Percentiles rank a stretch among this genome's conserved stretches.
Evolutionary conservation across 2,888 invertebrate genomes (phyloP).

Genomic region (Hermaeophaga mercurialis): DNA sequence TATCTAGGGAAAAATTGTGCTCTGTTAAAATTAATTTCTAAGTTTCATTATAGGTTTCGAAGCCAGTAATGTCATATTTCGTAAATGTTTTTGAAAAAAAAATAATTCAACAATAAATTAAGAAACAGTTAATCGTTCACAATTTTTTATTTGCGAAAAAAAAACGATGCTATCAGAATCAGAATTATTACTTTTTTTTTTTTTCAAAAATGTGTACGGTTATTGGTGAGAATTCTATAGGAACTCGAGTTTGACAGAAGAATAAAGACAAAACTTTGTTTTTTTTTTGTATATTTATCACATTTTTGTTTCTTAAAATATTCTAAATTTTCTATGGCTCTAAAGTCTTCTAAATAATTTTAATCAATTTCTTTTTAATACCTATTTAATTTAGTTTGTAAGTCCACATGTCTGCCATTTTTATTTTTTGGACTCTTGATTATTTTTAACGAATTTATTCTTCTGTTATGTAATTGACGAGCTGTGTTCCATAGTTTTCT

Average conservation of each 20-base stretch:
- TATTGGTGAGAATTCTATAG: background rate
- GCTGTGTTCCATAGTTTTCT: constrained; percentile 14
- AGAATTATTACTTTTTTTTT: too few species aligned
- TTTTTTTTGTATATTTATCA: too few species aligned
- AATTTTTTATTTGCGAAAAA: too few species aligned
- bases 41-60: constrained; percentile 1
- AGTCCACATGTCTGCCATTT: background rate
- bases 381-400: background rate
- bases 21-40: constrained; percentile 32
- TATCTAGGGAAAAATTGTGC: constrained; percentile 48
- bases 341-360: background rate
- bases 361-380: background rate
- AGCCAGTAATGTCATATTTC: too few species aligned
- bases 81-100: background rate
- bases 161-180: too few species aligned
- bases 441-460: constrained; percentile 7
- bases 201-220: background rate
- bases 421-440: background rate
- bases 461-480: background rate
- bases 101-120: too few species aligned
- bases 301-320: too few species aligned
- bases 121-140: too few species aligned
- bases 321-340: too few species aligned
- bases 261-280: constrained; percentile 6
- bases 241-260: constrained; percentile 6